These are phyloP conservation scores for Vicugna pacos DNA, from an alignment of 2,113 vertebrate genomes.

Conservation along the genomic window DNA sequence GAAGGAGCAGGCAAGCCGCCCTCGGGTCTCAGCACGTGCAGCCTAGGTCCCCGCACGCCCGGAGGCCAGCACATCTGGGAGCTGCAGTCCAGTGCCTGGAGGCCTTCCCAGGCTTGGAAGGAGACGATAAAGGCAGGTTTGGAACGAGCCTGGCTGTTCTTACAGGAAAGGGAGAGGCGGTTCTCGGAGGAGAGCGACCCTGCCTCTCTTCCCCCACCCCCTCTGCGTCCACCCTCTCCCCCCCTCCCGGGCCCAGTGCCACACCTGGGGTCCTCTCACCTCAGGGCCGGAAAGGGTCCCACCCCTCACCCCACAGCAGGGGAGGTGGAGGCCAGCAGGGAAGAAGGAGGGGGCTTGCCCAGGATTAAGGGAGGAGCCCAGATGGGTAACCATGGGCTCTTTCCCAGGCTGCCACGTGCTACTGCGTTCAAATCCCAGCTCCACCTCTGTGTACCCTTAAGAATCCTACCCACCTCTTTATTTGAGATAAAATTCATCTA, in stretches of 20 bases:
- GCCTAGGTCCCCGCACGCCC: background rate
- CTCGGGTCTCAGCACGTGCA: background rate
- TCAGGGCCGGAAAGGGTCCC: background rate
- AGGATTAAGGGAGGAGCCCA: background rate
- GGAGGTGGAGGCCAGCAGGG: background rate
- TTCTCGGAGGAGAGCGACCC: accelerated
- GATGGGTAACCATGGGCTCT: background rate
- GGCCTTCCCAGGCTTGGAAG: slow-evolving; percentile 49
- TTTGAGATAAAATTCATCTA: background rate
- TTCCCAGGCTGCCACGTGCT: background rate
- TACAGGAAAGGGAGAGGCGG: background rate
- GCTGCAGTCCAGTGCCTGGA: background rate
- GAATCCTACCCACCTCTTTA: background rate
- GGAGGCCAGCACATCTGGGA: background rate
- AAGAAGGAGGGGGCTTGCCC: background rate
- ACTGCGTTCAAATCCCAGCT: background rate
- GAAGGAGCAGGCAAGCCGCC: background rate
- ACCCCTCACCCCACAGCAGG: background rate
- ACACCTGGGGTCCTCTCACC: background rate
- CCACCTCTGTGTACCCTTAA: background rate
- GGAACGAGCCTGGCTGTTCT: background rate
- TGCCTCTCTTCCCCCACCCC: background rate
- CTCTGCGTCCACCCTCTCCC: accelerated
- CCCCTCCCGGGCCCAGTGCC: accelerated
- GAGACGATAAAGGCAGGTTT: background rate